Evolutionary conservation across 1,140 invertebrate species (phyloP).

Genomic region (Macrocentrus cingulum): DNA sequence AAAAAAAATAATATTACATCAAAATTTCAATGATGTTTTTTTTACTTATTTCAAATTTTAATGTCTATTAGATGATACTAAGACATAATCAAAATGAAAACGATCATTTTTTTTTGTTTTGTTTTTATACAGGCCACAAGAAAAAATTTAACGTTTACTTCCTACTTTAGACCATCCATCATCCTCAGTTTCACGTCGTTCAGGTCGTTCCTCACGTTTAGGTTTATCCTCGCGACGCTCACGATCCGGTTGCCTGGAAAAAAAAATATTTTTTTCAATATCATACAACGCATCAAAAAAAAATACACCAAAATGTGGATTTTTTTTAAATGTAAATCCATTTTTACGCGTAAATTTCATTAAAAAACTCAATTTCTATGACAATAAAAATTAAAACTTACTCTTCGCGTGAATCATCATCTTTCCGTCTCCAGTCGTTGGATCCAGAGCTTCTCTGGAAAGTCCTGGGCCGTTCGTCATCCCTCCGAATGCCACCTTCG

Average conservation of each 20-base stretch:
- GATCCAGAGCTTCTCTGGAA: conserved; percentile 23
- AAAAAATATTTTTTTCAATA: not conserved
- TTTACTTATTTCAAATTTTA: too few species aligned
- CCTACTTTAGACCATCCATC: conserved; percentile 49
- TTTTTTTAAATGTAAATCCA: too few species aligned
- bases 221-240: conserved; percentile 22
- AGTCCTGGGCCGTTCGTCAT: conserved; percentile 22
- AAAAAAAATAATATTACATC: too few species aligned
- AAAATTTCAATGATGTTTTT: too few species aligned
- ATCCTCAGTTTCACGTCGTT: conserved; percentile 41
- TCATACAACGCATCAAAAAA: not conserved
- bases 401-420: conserved; percentile 24
- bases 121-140: too few species aligned
- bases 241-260: conserved; percentile 5
- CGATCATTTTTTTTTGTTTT: too few species aligned
- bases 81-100: too few species aligned
- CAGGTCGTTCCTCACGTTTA: conserved; percentile 37
- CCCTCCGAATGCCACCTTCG: not conserved
- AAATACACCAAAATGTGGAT: conserved; percentile 9
- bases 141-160: conserved; percentile 38
- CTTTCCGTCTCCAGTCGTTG: conserved; percentile 24
- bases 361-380: not conserved
- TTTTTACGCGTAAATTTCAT: not conserved
- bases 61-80: too few species aligned
- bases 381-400: conserved; percentile 8